Evolutionary conservation across 2,888 invertebrate species (phyloP), one percentile per base, ranked within the genome.

Genomic region (Melinopterus prodromus): DNA sequence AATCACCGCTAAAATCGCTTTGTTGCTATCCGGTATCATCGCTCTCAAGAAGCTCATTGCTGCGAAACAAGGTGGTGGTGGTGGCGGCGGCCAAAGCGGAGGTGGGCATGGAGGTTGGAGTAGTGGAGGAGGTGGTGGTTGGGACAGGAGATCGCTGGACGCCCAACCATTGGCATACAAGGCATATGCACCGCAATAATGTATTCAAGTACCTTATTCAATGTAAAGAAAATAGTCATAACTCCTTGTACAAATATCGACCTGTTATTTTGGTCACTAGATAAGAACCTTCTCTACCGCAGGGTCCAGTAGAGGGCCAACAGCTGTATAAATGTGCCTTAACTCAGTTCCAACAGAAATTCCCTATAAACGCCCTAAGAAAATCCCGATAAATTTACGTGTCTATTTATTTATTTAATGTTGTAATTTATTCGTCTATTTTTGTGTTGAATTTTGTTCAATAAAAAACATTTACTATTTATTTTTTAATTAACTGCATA

Each of bases 1-100:
- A 81, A 96, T 96, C 86, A 94, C 86, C 37, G 93, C 94, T 81
- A 94, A 95, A 91, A 95, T 97, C 85, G 96, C 96, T 0, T 90
- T 97, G 0, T 92, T 96, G 7, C 90, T 97, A 70, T 93, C 96
- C 4, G 94, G 96, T 82, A 95, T 96, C 86, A 95, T 96, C 85
- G 94, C 95, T 0, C 88, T 96, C 76, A 96, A 97, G 92, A 97
- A 96, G 88, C 90, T 96, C 69, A 91, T 96, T 86, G 91, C 93
- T 0, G 92, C 93, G 85, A 95, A 95, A 87, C 91, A 92, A 71
- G 90, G 92, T 15, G 90, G 92, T 38, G 91, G 92, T 6, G 90
- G 91, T 38, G 89, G 90, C 36, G 88, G 89, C 35, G 87, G 86
- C 75, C 78, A 77, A 53, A 79, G 78, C 6, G 84, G 83, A 16